Base-by-base conservation (phyloP, 1,140 invertebrate species). In the Brachystomella parvula region DNA sequence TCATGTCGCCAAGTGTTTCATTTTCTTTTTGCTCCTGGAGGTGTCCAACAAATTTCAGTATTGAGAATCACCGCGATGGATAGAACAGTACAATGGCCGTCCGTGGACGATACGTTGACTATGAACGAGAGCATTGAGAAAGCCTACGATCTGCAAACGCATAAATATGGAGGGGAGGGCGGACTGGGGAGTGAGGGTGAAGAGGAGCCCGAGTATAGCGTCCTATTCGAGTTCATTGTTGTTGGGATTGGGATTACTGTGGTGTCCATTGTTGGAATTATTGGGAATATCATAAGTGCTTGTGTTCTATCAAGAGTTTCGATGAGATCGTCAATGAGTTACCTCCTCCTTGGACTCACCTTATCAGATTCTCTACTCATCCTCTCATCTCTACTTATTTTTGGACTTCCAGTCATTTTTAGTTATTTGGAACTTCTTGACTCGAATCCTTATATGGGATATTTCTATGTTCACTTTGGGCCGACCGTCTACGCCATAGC, bases 271-370 rank as follows among this genome's bases (percentile, higher is more conserved):
- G 84, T 92, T 32, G 93, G 94, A 0, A 85, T 96, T 33, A 79
- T 95, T 1, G 92, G 92, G 62, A 96, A 96, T 77, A 81, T 88
- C 28, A 86, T 95, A n/a, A 90, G 90, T 0, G 91, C 95, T 81
- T 86, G 92, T 29, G 93, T 96, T 32, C 80, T 96, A 9, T 90
- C 87, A 12, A 82, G 90, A 32, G 90, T 90, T 0, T 90, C 93
- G 74, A 96, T 96, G 93, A 85, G 87, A 71, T 93, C 90, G 12
- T 94, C 92, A 71, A 93, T 94, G 70, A 96, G 96, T 80, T 93
- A 91, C 75, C 83, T 95, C 66, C 82, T 96, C 2, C 90, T 90
- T 49, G 90, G 91, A 1, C 81, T 96, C 35, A 92, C 94, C 0
- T 84, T 89, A 72, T 93, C 90, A 79, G 93, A 96, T 80, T 53